Evolutionary conservation across 2,797 vertebrate species (phyloP), one percentile per base, ranked within the genome.

Genomic region (Pseudomugil gertrudae): DNA sequence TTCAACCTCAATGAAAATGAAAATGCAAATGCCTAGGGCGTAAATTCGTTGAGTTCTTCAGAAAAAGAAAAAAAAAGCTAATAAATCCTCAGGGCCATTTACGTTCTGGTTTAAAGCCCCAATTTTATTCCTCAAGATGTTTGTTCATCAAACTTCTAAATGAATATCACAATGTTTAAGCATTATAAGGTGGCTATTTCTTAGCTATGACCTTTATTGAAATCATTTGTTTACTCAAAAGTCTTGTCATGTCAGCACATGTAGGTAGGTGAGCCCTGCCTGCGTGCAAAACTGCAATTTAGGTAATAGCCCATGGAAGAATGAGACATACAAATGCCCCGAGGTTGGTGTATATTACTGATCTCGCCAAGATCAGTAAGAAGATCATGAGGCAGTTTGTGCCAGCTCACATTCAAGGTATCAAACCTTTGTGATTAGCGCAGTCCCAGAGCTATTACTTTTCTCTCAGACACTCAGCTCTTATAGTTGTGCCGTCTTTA

Each of bases 391-490:
- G 75, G 75, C 66, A 32, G 33, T 66, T 48, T 70, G 68, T 69
- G 32, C 47, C 53, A 35, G 23, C 63, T 75, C 40, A 57, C 45
- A 72, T 56, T 66, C 30, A 3, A 54, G 66, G 52, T 69, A 79
- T 73, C 65, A 75, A 66, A 75, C 66, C 60, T 71, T 57, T 47
- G 78, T 77, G 81, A 74, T 35, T 17, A 57, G 38, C 54, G 32
- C 54, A 15, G 66, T 84, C 83, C 70, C 69, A n/a, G 9, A 79
- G 83, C 78, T 73, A 73, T 81, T 70, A 56, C 32, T 55, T 52
- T 52, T 2, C 62, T 26, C 58, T 40, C 1, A 32, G 24, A 74
- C 19, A 50, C 32, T 10, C 56, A 67, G 17, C 76, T 30, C 54
- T 79, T 83, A 69, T 84, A 52, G 43, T 60, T 61, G 35, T 54